These are phyloP conservation scores for Yponomeuta sedellus DNA, from an alignment of 2,888 invertebrate species.

Conservation along the genomic window DNA sequence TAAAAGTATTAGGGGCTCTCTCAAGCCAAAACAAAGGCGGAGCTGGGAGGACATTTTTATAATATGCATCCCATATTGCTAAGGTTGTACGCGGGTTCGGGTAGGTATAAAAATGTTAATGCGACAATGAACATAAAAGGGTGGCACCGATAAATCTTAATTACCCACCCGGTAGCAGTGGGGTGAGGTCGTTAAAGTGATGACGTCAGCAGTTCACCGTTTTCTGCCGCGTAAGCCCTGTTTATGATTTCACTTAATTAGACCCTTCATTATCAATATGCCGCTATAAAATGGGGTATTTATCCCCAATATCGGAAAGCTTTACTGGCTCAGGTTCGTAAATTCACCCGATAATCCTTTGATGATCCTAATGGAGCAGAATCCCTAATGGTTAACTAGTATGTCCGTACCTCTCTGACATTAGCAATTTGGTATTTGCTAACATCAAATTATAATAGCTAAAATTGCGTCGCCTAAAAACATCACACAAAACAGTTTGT, in stretches of 20 bases:
- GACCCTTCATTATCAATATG: constrained; percentile 36
- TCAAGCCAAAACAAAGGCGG: too few relatives aligned
- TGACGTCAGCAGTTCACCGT: constrained; percentile 41
- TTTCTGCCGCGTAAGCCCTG: constrained; percentile 21
- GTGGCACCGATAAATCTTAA: constrained; percentile 55
- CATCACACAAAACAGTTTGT: too few relatives aligned
- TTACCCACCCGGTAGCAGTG: constrained; percentile 37
- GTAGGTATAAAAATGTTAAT: constrained; percentile 18
- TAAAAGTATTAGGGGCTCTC: too few relatives aligned
- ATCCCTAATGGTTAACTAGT: background rate
- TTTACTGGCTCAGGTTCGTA: background rate
- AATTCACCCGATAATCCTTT: background rate
- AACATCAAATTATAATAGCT: too few relatives aligned
- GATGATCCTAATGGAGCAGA: background rate
- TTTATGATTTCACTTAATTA: constrained; percentile 31
- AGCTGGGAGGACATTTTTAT: too few relatives aligned
- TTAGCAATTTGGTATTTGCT: too few relatives aligned
- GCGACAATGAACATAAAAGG: constrained; percentile 32
- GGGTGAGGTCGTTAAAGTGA: constrained; percentile 35
- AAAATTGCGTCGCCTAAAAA: too few relatives aligned
- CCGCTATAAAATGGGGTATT: constrained; percentile 24
- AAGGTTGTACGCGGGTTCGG: background rate
- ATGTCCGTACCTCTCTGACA: too few relatives aligned
- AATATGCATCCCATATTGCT: background rate
- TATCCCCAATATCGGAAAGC: background rate